Percentiles rank a stretch among this genome's conserved stretches.
Conservation (phyloP, 2,888 invertebrate species). For the Anoplius nigerrimus region DNA sequence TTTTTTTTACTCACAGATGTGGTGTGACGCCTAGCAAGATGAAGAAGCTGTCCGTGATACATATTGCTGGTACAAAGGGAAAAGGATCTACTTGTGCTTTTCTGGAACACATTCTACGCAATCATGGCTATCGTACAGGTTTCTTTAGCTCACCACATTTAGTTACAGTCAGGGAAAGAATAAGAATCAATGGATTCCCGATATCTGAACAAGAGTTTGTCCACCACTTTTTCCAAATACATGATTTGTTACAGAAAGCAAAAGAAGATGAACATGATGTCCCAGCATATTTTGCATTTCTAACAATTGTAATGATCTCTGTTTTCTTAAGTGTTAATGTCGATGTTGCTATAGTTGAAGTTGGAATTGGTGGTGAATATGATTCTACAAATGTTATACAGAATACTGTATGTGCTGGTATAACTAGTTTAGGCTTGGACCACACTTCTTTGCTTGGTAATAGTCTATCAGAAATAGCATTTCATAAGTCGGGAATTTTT, state of each 20-base stretch:
- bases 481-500: constrained; percentile 97
- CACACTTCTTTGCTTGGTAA: constrained; percentile 90
- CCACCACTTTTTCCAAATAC: constrained; percentile 88
- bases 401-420: constrained; percentile 90
- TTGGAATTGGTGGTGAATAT: constrained; percentile 96
- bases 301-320: constrained; percentile 93
- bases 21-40: constrained; percentile 82
- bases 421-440: constrained; percentile 93
- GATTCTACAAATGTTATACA: constrained; percentile 96
- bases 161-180: constrained; percentile 92
- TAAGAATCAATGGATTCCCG: constrained; percentile 90
- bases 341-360: constrained; percentile 96
- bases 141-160: constrained; percentile 98
- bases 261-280: constrained; percentile 82
- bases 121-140: constrained; percentile 91
- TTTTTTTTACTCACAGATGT: constrained; percentile 73
- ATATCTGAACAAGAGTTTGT: constrained; percentile 85
- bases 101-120: constrained; percentile 90
- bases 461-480: constrained; percentile 91
- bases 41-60: constrained; percentile 89
- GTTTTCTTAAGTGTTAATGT: constrained; percentile 90
- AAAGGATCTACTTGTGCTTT: constrained; percentile 98
- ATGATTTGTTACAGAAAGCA: constrained; percentile 78
- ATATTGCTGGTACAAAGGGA: constrained; percentile 98
- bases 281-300: constrained; percentile 96